A percentile compares a stretch with the other conserved stretches of the same genome.
Conservation (phyloP, 2,888 invertebrate species). For the Coleophora deauratella region DNA sequence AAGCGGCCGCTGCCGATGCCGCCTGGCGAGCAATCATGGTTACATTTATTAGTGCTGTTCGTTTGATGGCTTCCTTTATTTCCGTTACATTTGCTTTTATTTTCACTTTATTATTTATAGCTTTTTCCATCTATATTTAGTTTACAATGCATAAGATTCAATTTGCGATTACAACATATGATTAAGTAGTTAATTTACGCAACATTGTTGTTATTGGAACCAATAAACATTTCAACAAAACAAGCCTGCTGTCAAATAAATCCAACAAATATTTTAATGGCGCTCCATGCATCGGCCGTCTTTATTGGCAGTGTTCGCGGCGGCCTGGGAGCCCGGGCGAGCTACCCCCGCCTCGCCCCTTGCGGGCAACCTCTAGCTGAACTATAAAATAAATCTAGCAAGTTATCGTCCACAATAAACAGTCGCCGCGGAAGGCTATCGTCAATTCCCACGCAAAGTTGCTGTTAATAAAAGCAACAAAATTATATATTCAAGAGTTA, state of each 20-base stretch:
- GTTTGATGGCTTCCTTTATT: slow-evolving; percentile 30
- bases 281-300: slow-evolving; percentile 51
- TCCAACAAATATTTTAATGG: slow-evolving; percentile 69
- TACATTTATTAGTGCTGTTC: slow-evolving; percentile 42
- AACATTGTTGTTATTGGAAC: slow-evolving; percentile 51
- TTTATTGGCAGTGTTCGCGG: slow-evolving; percentile 60
- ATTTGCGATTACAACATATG: slow-evolving; percentile 30
- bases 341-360: slow-evolving; percentile 53
- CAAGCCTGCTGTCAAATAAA: slow-evolving; percentile 63
- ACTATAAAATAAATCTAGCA: slow-evolving; percentile 72
- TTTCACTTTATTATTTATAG: too few species aligned
- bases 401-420: slow-evolving; percentile 70
- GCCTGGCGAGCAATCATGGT: slow-evolving; percentile 52
- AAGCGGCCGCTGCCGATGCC: slow-evolving; percentile 34
- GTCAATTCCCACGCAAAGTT: slow-evolving; percentile 72
- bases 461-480: slow-evolving; percentile 73
- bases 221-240: slow-evolving; percentile 63
- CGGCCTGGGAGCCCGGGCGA: slow-evolving; percentile 37
- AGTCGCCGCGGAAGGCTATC: slow-evolving; percentile 68
- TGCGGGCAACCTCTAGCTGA: slow-evolving; percentile 54
- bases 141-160: slow-evolving; percentile 13
- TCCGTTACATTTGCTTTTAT: slow-evolving; percentile 22
- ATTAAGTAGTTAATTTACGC: slow-evolving; percentile 49
- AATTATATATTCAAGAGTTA: slow-evolving; percentile 74
- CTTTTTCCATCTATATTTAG: slow-evolving; percentile 7